phyloP scores from a whole-genome alignment of 1,140 invertebrate genomes.

The Drosophila pruinosa region DNA sequence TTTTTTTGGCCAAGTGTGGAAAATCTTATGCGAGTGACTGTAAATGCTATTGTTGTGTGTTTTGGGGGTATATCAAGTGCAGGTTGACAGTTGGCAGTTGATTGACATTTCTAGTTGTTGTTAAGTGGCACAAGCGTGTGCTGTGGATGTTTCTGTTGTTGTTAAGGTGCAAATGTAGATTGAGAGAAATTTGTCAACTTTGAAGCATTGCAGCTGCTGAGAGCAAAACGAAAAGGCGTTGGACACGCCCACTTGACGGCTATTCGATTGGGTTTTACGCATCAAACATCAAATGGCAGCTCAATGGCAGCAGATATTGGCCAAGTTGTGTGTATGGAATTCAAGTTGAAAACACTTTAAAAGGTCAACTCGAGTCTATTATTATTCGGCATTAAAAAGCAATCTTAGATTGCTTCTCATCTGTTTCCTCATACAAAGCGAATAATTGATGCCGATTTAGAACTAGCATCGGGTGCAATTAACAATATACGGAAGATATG shows the following conservation, averaged over 20 bases:
- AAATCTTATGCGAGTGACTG: conserved; percentile 36
- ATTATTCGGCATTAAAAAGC: conserved; percentile 19
- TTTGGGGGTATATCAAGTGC: conserved; percentile 54
- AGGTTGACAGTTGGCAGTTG: conserved; percentile 65
- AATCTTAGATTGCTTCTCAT: neutral
- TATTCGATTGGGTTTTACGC: neutral
- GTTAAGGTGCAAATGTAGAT: conserved; percentile 6
- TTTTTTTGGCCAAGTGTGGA: conserved; percentile 41
- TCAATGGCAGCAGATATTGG: neutral
- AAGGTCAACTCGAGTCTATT: conserved; percentile 23
- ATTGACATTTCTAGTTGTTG: conserved; percentile 76
- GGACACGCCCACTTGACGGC: conserved; percentile 10
- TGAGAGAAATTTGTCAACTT: conserved; percentile 33
- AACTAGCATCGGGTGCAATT: conserved; percentile 14
- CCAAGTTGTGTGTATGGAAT: neutral
- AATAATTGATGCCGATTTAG: neutral
- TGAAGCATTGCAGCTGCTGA: neutral
- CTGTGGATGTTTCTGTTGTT: neutral
- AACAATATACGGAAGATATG: conserved; percentile 33
- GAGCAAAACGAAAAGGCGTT: neutral
- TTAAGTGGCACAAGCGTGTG: conserved; percentile 62
- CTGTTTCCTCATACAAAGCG: neutral
- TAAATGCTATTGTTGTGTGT: conserved; percentile 19
- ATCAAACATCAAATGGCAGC: neutral
- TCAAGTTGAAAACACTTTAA: conserved; percentile 51